A percentile compares a stretch with the other conserved stretches of the same genome.
These are phyloP conservation scores for Lutjanus campechanus DNA, from an alignment of 2,797 vertebrate genomes.

Conservation along the genomic window DNA sequence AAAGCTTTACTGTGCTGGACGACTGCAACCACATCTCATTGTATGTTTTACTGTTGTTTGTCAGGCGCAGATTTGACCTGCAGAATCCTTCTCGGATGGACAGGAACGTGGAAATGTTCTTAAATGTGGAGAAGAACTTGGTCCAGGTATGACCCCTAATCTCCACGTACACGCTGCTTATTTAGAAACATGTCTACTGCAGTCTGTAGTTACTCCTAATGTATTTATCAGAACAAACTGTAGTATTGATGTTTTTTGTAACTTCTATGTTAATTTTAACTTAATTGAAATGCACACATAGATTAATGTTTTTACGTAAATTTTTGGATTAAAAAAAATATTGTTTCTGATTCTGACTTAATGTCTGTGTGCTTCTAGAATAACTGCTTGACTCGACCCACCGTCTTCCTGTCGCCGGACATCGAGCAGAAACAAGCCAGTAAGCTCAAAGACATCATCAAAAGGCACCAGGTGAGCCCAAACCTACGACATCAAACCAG, in stretches of 20 bases:
- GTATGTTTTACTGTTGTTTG: background rate
- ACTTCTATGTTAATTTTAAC: background rate
- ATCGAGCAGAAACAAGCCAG: slow-evolving; percentile 94
- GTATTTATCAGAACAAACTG: background rate
- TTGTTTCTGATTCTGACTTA: background rate
- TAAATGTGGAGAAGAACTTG: slow-evolving; percentile 98
- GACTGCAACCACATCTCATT: background rate
- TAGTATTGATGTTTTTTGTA: background rate
- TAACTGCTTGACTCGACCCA: slow-evolving; percentile 95
- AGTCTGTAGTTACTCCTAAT: background rate
- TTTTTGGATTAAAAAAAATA: background rate
- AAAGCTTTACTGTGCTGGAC: too few species aligned
- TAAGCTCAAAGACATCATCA: slow-evolving; percentile 97
- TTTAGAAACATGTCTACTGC: background rate
- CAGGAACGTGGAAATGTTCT: slow-evolving; percentile 99
- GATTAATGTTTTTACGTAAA: background rate
- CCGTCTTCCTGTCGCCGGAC: slow-evolving; percentile 94
- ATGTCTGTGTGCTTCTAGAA: slow-evolving; percentile 83
- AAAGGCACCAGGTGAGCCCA: slow-evolving; percentile 93
- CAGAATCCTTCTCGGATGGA: slow-evolving; percentile 99
- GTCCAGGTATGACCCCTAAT: slow-evolving; percentile 88
- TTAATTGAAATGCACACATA: background rate
- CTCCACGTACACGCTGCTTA: rapidly evolving
- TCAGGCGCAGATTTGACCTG: slow-evolving; percentile 96
- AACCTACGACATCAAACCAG: background rate